Conservation (phyloP, 2,888 invertebrate genomes). For the Drosophila neutralis region DNA sequence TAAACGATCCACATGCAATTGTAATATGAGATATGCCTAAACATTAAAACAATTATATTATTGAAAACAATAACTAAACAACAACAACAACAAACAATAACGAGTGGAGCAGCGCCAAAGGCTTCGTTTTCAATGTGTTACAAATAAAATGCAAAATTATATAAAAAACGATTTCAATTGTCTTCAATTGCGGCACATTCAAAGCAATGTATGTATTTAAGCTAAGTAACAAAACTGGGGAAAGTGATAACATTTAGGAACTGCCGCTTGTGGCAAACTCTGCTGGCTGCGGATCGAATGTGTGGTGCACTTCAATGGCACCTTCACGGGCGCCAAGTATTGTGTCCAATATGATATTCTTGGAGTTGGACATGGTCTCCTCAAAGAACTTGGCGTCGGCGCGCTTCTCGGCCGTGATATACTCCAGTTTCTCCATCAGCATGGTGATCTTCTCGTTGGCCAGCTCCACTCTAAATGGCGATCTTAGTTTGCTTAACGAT, state of each 20-base stretch:
- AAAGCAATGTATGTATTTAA: constrained; percentile 21
- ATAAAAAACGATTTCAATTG: constrained; percentile 5
- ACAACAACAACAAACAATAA: constrained; percentile 20
- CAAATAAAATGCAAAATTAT: constrained; percentile 65
- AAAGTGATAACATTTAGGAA: constrained; percentile 8
- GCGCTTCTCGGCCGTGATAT: constrained; percentile 78
- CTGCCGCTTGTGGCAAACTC: constrained; percentile 24
- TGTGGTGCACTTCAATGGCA: neutral
- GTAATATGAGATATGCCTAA: constrained; percentile 55
- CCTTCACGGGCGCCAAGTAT: constrained; percentile 55
- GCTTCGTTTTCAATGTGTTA: constrained; percentile 77
- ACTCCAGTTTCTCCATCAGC: constrained; percentile 80
- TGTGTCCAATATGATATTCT: constrained; percentile 80
- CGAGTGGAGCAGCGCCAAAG: constrained; percentile 71
- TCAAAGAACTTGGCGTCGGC: constrained; percentile 82
- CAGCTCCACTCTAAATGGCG: constrained; percentile 76
- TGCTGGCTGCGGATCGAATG: constrained; percentile 1
- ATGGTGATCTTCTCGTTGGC: constrained; percentile 81
- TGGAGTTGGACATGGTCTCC: constrained; percentile 81
- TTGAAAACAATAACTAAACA: constrained; percentile 40
- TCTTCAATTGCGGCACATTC: constrained; percentile 15
- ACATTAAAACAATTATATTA: constrained; percentile 43
- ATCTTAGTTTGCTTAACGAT: neutral
- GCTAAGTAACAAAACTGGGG: constrained; percentile 27
- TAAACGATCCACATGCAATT: constrained; percentile 47